Base-by-base conservation (phyloP, 64 coral and sea anemone species). In the Catalaphyllia jardinei region DNA sequence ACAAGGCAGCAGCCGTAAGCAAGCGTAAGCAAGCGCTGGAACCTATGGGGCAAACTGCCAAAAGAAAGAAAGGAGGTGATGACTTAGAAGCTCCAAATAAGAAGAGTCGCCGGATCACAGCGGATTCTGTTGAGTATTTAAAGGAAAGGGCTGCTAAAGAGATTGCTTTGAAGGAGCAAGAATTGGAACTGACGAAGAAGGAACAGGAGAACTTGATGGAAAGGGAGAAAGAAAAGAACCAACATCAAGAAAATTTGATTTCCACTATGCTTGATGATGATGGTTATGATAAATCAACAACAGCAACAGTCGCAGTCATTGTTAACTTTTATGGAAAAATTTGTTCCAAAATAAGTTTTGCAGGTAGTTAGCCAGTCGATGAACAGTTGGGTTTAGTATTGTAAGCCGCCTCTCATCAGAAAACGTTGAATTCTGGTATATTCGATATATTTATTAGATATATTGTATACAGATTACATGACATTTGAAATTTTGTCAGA, bases 11-110 rank as follows among this genome's bases (percentile, higher is more conserved):
- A 80, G 78, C 52, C 14, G 78, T 27, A 29, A 4, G 60, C 60
- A 80, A 67, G 80, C 80, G 57, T 83, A 83, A 83, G 28, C 80
- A 83, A 83, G 80, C 80, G 31, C 60, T 83, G 80, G 57, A 83
- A 83, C 55, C 60, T 83, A 83, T 83, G 80, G 80, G 54, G 12
- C 54, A 57, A 57, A 57, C 42, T 57, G 54, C 54, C 15, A 16
- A 57, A 16, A 57, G 54, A 57, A 16, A 57, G 54, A 57, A 16
- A 55, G 13, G 13, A 57, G 15, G 54, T 13, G 54, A 16, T 57
- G 54, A 57, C 10, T 57, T 2, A 57, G 54, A 57, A 57, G 54
- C 54, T 12, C 54, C 54, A 12, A 57, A 57, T 15, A 57, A 57
- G 54, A 14, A 57, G 54, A 57, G 8, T 57, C 54, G 54, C 10